Percentiles rank a stretch among this genome's conserved stretches.
These are phyloP conservation scores for Xiphias gladius DNA, from an alignment of 2,113 vertebrate genomes.

Conservation along the genomic window DNA sequence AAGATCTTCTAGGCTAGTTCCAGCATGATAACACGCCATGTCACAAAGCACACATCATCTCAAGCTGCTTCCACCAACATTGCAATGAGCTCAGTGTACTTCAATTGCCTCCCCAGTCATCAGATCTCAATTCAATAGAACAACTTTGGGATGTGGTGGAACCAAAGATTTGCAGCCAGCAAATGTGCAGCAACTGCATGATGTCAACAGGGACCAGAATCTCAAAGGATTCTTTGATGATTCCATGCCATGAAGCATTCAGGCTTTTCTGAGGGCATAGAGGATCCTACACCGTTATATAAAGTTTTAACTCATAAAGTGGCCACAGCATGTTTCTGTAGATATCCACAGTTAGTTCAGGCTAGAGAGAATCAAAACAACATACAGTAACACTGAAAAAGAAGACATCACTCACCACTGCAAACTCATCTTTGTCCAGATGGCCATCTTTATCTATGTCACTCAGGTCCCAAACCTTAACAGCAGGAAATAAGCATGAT, in stretches of 20 bases:
- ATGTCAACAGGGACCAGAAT: neutral
- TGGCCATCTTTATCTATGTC: slow-evolving; percentile 99
- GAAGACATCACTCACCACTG: slow-evolving; percentile 89
- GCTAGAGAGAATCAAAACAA: neutral
- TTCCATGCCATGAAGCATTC: neutral
- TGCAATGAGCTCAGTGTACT: neutral
- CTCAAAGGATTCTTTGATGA: neutral
- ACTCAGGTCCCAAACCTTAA: slow-evolving; percentile 98
- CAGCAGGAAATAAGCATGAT: slow-evolving; percentile 4
- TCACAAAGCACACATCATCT: neutral
- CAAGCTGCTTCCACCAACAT: neutral
- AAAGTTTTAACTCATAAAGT: neutral
- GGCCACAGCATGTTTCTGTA: neutral
- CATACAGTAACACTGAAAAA: neutral
- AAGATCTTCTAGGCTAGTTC: too few species aligned
- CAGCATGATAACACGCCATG: neutral
- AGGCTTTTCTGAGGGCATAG: neutral
- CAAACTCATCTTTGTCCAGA: slow-evolving; percentile 97
- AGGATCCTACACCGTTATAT: neutral
- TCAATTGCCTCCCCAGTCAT: neutral
- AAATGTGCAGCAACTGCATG: neutral
- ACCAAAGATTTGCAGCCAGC: neutral
- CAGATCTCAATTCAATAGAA: neutral
- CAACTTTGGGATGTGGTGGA: neutral
- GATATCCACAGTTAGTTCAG: neutral